These are phyloP conservation scores for Micronycteris hirsuta DNA, from an alignment of 2,113 vertebrate genomes.

Conservation along the genomic window DNA sequence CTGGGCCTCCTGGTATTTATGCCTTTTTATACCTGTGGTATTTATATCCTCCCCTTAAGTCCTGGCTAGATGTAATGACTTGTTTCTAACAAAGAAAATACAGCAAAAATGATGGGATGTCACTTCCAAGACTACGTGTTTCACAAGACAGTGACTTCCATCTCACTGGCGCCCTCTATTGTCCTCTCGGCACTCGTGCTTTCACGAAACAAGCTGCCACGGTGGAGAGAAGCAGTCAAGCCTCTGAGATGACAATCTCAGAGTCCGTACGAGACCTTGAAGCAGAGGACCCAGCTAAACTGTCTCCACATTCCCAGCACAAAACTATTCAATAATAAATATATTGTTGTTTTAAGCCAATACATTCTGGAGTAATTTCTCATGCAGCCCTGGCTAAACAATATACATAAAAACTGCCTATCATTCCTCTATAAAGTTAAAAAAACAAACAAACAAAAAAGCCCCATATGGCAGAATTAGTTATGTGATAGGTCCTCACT, in stretches of 20 bases:
- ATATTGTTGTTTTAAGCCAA: not conserved
- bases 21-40: not conserved
- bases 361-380: not conserved
- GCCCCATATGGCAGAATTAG: not conserved
- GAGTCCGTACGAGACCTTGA: not conserved
- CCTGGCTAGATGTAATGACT: not conserved
- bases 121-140: not conserved
- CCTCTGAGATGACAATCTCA: not conserved
- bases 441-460: not conserved
- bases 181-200: not conserved
- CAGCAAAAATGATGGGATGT: not conserved
- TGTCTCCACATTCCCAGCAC: not conserved
- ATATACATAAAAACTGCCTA: not conserved
- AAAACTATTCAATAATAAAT: not conserved
- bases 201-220: not conserved
- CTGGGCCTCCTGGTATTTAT: not conserved
- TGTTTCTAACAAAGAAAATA: not conserved
- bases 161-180: not conserved
- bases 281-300: not conserved
- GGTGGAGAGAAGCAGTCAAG: not conserved
- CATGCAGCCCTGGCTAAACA: not conserved
- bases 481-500: not conserved
- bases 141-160: conserved; percentile 5
- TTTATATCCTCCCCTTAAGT: not conserved
- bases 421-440: not conserved